Percentiles rank a stretch among this genome's conserved stretches.
These are phyloP conservation scores for Troides oblongomaculatus DNA, from an alignment of 2,888 invertebrate species.

Conservation along the genomic window DNA sequence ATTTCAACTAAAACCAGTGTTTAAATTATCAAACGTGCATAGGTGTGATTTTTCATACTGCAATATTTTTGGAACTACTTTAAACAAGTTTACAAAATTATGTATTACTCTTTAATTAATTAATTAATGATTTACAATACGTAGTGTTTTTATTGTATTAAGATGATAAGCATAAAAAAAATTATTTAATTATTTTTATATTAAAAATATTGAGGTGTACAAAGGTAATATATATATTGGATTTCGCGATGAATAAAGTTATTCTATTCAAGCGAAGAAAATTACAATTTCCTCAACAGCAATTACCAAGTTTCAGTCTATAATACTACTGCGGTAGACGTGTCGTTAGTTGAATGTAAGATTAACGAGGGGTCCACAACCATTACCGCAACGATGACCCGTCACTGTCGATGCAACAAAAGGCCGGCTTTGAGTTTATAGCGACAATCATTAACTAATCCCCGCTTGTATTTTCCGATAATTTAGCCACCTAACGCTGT, in stretches of 20 bases:
- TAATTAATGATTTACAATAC: neutral
- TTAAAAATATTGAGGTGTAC: neutral
- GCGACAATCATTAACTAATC: constrained; percentile 50
- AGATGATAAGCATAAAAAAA: neutral
- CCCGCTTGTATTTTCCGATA: constrained; percentile 28
- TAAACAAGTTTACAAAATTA: no score
- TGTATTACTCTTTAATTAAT: neutral
- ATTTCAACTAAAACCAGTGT: neutral
- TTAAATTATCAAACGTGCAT: neutral
- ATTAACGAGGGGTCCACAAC: constrained; percentile 62
- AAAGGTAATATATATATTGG: neutral
- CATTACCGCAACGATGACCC: constrained; percentile 57
- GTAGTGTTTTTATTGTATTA: neutral
- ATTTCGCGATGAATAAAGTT: constrained; percentile 14
- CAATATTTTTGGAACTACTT: no score
- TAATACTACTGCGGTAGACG: constrained; percentile 43
- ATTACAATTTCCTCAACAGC: constrained; percentile 65
- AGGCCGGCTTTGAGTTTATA: constrained; percentile 43
- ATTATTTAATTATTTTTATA: neutral
- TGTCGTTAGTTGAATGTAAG: constrained; percentile 67
- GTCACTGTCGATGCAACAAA: constrained; percentile 57
- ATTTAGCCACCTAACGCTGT: constrained; percentile 4
- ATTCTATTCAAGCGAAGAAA: constrained; percentile 46
- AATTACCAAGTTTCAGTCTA: constrained; percentile 69
- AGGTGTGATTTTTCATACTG: no score